Evolutionary conservation across 2,113 vertebrate genomes (phyloP).

Genomic region (Corythoichthys intestinalis): DNA sequence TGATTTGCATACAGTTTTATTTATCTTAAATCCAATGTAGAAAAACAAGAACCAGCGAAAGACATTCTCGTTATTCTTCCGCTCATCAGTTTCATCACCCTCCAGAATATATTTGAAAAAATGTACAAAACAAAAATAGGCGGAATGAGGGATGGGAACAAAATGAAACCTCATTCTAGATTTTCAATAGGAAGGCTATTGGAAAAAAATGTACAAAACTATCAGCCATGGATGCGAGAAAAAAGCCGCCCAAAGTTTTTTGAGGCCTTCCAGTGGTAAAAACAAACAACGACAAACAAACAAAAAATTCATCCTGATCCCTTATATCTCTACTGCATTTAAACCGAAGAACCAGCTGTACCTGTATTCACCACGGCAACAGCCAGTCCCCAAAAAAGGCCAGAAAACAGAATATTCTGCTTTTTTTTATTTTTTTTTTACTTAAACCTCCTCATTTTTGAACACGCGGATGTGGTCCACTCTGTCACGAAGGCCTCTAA

Average conservation of each 20-base stretch:
- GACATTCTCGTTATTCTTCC: conserved; percentile 64
- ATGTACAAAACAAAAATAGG: conserved; percentile 63
- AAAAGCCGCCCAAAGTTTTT: neutral
- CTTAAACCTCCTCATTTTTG: neutral
- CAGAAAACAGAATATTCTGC: conserved; percentile 1
- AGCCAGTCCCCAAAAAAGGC: conserved; percentile 5
- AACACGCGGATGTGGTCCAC: conserved; percentile 4
- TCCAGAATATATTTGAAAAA: conserved; percentile 62
- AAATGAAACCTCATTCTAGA: conserved; percentile 53
- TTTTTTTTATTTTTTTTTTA: neutral
- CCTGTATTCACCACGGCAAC: conserved; percentile 21
- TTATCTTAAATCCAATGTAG: conserved; percentile 68
- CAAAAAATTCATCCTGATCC: conserved; percentile 38
- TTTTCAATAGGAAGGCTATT: conserved; percentile 61
- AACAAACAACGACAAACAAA: conserved; percentile 24
- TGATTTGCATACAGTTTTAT: conserved; percentile 71
- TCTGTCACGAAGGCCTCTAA: neutral
- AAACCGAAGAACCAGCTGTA: conserved; percentile 1
- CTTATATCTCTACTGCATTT: neutral
- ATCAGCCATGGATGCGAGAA: conserved; percentile 51
- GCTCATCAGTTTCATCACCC: conserved; percentile 51
- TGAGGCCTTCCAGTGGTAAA: conserved; percentile 61
- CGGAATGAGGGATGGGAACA: neutral
- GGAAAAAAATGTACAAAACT: conserved; percentile 73
- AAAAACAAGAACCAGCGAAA: conserved; percentile 66